phyloP scores from a whole-genome alignment of 2,888 invertebrate genomes.

The Priocnemis perturbator region DNA sequence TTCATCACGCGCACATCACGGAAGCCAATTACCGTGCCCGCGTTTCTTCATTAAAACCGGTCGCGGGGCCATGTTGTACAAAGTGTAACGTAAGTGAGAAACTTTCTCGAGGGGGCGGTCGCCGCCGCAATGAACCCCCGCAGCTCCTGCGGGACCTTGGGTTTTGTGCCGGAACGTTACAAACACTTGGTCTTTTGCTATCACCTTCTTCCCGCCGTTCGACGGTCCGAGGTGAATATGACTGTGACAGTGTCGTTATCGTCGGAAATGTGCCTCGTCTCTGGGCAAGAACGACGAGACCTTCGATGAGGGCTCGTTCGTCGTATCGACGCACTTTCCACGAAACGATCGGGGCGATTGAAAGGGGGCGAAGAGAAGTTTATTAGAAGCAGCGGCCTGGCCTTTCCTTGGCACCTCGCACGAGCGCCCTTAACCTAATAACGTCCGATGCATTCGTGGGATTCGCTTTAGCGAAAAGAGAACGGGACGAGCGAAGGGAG shows the following conservation, averaged over 20 bases:
- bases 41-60: constrained; percentile 52
- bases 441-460: constrained; percentile 47
- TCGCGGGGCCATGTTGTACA: constrained; percentile 20
- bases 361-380: constrained; percentile 23
- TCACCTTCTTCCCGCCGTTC: constrained; percentile 1
- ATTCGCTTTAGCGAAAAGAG: constrained; percentile 20
- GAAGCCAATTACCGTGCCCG: constrained; percentile 52
- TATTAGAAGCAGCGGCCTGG: constrained; percentile 34
- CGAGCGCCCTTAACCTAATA: constrained; percentile 50
- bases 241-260: constrained; percentile 17
- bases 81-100: constrained; percentile 42
- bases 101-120: neutral
- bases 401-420: constrained; percentile 17
- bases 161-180: neutral
- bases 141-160: neutral
- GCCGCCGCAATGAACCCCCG: neutral
- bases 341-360: too few relatives aligned
- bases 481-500: too few relatives aligned
- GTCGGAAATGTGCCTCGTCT: constrained; percentile 12
- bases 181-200: neutral
- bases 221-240: neutral
- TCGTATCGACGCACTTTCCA: too few relatives aligned
- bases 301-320: too few relatives aligned
- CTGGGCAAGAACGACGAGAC: too few relatives aligned
- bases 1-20: constrained; percentile 46